These are phyloP conservation scores for Tadarida brasiliensis DNA, from an alignment of 2,797 vertebrate genomes.

Conservation along the genomic window DNA sequence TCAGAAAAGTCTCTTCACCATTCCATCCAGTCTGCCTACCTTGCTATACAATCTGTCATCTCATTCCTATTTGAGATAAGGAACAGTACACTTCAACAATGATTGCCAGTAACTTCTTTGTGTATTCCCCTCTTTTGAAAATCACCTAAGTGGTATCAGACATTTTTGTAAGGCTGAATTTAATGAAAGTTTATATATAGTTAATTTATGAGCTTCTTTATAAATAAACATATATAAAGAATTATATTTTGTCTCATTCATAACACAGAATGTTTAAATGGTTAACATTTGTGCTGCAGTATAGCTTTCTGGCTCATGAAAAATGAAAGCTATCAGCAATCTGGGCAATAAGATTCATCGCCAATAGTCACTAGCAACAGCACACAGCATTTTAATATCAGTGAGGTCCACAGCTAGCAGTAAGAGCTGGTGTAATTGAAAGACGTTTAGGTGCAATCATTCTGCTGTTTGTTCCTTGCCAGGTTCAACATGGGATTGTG, in stretches of 20 bases:
- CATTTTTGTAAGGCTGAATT: slow-evolving; percentile 54
- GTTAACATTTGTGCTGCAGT: slow-evolving; percentile 81
- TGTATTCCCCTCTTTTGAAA: slow-evolving; percentile 40
- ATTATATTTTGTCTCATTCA: slow-evolving; percentile 44
- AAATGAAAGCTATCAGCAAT: slow-evolving; percentile 80
- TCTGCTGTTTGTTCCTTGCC: slow-evolving; percentile 71
- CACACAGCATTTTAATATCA: slow-evolving; percentile 78
- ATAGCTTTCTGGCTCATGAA: slow-evolving; percentile 77
- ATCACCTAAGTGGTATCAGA: background rate
- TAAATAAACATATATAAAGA: slow-evolving; percentile 1
- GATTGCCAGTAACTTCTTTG: slow-evolving; percentile 44
- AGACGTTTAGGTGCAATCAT: slow-evolving; percentile 73
- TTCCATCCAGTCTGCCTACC: background rate
- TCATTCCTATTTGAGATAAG: slow-evolving; percentile 36
- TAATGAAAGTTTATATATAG: slow-evolving; percentile 59
- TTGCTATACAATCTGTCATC: slow-evolving; percentile 17
- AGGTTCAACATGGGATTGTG: slow-evolving; percentile 77
- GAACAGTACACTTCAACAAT: background rate
- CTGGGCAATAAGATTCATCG: slow-evolving; percentile 77
- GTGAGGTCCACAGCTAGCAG: slow-evolving; percentile 74
- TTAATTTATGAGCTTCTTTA: slow-evolving; percentile 48
- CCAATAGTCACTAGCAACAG: slow-evolving; percentile 75
- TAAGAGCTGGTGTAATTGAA: slow-evolving; percentile 73
- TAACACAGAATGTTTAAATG: slow-evolving; percentile 75
- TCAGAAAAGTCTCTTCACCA: slow-evolving; percentile 2